Percentiles rank a stretch among this genome's conserved stretches.
Conservation (phyloP, 2,113 vertebrate genomes). For the Myiagra hebetior region DNA sequence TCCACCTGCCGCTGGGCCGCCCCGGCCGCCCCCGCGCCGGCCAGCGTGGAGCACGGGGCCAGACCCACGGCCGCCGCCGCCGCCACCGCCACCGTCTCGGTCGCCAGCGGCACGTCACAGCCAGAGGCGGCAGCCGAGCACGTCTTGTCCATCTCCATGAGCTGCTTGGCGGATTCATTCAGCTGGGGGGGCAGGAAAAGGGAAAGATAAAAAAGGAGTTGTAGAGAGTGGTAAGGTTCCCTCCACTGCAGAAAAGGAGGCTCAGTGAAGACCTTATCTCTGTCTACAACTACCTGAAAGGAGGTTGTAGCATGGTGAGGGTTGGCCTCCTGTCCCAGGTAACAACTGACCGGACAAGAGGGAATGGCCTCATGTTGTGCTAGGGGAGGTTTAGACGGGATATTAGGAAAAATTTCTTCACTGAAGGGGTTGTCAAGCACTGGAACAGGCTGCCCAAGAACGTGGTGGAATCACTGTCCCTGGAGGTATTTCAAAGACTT, state of each 20-base stretch:
- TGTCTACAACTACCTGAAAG: neutral
- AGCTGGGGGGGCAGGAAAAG: constrained; percentile 72
- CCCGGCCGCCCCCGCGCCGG: constrained; percentile 68
- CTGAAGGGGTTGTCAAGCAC: neutral
- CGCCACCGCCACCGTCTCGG: neutral
- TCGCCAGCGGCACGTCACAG: constrained; percentile 70
- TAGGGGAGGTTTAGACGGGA: neutral
- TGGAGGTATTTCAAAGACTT: neutral
- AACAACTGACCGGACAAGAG: neutral
- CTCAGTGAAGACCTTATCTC: neutral
- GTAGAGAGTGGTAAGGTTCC: neutral
- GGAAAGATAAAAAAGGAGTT: neutral
- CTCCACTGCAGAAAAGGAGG: neutral
- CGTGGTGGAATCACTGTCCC: neutral
- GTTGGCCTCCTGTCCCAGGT: neutral
- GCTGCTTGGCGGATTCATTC: constrained; percentile 94
- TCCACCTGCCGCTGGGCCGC: constrained; percentile 82
- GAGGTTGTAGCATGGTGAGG: neutral
- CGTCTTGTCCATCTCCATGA: constrained; percentile 95
- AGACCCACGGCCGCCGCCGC: neutral
- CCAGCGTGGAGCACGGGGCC: constrained; percentile 66
- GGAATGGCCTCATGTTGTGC: neutral
- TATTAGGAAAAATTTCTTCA: neutral
- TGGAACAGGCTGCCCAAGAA: neutral
- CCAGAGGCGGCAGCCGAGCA: constrained; percentile 64